These are phyloP conservation scores for Diarsia dahlii DNA, from an alignment of 2,888 invertebrate genomes.

Conservation along the genomic window DNA sequence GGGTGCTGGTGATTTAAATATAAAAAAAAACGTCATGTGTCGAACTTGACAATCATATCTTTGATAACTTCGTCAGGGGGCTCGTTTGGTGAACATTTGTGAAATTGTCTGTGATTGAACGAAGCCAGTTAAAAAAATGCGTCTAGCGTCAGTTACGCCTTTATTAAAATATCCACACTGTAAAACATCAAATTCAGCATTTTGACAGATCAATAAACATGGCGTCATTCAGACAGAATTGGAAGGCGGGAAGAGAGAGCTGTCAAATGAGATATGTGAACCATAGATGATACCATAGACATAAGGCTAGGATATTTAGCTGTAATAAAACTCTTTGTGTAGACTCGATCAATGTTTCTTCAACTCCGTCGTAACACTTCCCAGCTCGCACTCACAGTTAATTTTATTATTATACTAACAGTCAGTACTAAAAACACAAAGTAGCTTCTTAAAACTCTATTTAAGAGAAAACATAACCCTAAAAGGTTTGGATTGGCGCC, in stretches of 20 bases:
- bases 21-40: neutral
- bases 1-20: no score
- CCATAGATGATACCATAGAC: neutral
- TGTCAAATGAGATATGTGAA: neutral
- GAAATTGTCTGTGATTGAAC: neutral
- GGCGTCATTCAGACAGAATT: neutral
- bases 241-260: neutral
- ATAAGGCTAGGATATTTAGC: neutral
- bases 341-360: constrained; percentile 28
- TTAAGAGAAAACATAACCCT: constrained; percentile 42
- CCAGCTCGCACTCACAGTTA: constrained; percentile 20
- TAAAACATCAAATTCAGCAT: neutral
- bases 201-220: neutral
- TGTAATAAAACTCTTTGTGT: neutral
- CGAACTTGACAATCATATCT: neutral
- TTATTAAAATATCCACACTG: neutral
- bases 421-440: constrained; percentile 46
- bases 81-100: neutral
- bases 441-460: constrained; percentile 25
- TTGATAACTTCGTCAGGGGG: neutral
- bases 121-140: neutral
- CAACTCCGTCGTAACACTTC: neutral
- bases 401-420: constrained; percentile 53
- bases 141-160: neutral
- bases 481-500: constrained; percentile 44